Evolutionary conservation across 2,888 invertebrate genomes (phyloP).

Genomic region (Anthophora plumipes): DNA sequence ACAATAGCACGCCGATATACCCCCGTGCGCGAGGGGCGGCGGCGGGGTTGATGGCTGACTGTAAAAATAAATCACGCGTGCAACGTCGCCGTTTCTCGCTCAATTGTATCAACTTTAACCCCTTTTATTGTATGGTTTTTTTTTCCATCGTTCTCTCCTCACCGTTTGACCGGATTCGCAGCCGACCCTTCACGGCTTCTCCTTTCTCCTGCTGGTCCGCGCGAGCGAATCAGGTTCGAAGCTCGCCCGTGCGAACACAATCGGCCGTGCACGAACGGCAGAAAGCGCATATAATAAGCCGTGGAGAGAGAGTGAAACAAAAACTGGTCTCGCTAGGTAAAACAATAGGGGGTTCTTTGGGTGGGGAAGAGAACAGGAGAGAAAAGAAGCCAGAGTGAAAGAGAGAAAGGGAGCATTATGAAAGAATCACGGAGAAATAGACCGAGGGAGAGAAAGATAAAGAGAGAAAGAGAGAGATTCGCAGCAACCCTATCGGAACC

Average conservation of each 20-base stretch:
- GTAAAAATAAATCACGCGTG: conserved; percentile 81
- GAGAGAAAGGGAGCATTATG: conserved; percentile 38
- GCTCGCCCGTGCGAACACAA: conserved; percentile 75
- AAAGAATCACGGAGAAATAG: conserved; percentile 32
- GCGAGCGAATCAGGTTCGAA: conserved; percentile 64
- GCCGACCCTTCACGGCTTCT: conserved; percentile 68
- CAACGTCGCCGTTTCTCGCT: conserved; percentile 75
- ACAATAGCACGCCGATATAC: conserved; percentile 62
- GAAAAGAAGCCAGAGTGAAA: conserved; percentile 30
- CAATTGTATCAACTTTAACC: conserved; percentile 83
- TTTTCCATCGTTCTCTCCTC: conserved; percentile 67
- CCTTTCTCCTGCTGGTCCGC: conserved; percentile 42
- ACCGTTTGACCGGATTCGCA: conserved; percentile 82
- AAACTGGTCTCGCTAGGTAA: conserved; percentile 83
- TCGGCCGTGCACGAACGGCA: conserved; percentile 67
- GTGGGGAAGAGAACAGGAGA: conserved; percentile 53
- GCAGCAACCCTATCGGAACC: conserved; percentile 62
- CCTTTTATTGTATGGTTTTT: conserved; percentile 76
- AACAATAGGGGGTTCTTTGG: conserved; percentile 78
- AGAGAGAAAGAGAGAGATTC: conserved; percentile 33
- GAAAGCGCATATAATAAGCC: conserved; percentile 82
- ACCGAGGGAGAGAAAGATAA: conserved; percentile 28
- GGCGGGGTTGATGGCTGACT: conserved; percentile 68
- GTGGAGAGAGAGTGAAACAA: conserved; percentile 77
- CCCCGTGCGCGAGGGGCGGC: conserved; percentile 43